A percentile compares a stretch with the other conserved stretches of the same genome.
These are phyloP conservation scores for Heliothis virescens DNA, from an alignment of 1,140 invertebrate genomes.

Conservation along the genomic window DNA sequence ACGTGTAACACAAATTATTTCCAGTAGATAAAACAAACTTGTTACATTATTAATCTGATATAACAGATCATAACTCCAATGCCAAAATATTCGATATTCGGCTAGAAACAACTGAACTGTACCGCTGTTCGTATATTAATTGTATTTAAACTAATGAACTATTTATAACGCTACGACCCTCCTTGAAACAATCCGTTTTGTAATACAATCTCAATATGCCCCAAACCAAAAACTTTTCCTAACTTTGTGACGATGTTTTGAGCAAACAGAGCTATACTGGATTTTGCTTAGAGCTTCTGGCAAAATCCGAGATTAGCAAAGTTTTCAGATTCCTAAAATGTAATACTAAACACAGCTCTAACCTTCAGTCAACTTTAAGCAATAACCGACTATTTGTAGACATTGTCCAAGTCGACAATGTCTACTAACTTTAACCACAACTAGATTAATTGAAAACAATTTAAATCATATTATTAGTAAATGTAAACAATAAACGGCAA, in stretches of 20 bases:
- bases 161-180: conserved; percentile 34
- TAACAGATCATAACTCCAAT: too few species aligned
- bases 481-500: conserved; percentile 31
- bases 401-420: background rate
- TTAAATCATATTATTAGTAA: conserved; percentile 23
- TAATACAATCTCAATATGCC: conserved; percentile 30
- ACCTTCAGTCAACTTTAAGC: conserved; percentile 7
- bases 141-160: conserved; percentile 35
- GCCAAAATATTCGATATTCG: background rate
- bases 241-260: conserved; percentile 26
- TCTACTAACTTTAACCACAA: background rate
- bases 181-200: conserved; percentile 27
- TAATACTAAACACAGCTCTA: conserved; percentile 7
- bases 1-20: background rate
- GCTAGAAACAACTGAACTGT: conserved; percentile 4
- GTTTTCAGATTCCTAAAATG: conserved; percentile 15
- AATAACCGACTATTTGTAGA: conserved; percentile 1
- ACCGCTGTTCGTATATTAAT: conserved; percentile 5
- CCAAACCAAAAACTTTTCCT: conserved; percentile 12
- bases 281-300: conserved; percentile 12
- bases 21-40: background rate
- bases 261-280: conserved; percentile 5
- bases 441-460: background rate
- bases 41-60: too few species aligned
- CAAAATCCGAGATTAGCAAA: conserved; percentile 1